These are phyloP conservation scores for Aurelia aurita DNA, from an alignment of 30 jellyfish, hydroid and myxozoan genomes.

Conservation along the genomic window DNA sequence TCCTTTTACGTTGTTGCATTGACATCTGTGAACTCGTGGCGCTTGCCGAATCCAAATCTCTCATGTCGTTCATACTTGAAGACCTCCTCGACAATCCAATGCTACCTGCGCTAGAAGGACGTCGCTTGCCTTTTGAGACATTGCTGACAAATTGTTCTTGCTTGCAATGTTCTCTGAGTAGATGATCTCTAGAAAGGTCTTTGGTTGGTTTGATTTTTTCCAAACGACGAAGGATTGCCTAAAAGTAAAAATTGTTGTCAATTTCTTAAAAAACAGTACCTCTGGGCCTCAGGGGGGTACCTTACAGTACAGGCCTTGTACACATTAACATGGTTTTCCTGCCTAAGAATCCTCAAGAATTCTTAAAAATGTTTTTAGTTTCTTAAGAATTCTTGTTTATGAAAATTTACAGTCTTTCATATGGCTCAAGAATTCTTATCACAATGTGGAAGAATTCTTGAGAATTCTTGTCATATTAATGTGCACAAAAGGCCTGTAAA, in stretches of 20 bases:
- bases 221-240: slow-evolving; percentile 76
- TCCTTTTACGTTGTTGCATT: slow-evolving; percentile 10
- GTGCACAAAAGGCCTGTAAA: too few species aligned
- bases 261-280: not conserved
- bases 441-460: too few species aligned
- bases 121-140: slow-evolving; percentile 72
- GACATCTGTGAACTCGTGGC: slow-evolving; percentile 54
- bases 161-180: slow-evolving; percentile 71
- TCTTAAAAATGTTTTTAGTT: too few species aligned
- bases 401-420: too few species aligned
- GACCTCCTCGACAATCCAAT: slow-evolving; percentile 24
- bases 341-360: too few species aligned
- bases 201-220: slow-evolving; percentile 92
- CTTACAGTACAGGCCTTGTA: too few species aligned
- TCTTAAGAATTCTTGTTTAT: too few species aligned
- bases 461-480: too few species aligned
- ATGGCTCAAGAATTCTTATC: too few species aligned
- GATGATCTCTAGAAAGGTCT: slow-evolving; percentile 70
- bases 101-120: slow-evolving; percentile 61
- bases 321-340: too few species aligned
- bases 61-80: slow-evolving; percentile 49
- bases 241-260: not conserved
- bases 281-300: too few species aligned
- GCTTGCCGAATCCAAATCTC: slow-evolving; percentile 53
- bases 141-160: slow-evolving; percentile 59